A percentile compares a stretch with the other conserved stretches of the same genome.
These are phyloP conservation scores for Hormaphis cornu DNA, from an alignment of 1,140 invertebrate genomes.

Conservation along the genomic window DNA sequence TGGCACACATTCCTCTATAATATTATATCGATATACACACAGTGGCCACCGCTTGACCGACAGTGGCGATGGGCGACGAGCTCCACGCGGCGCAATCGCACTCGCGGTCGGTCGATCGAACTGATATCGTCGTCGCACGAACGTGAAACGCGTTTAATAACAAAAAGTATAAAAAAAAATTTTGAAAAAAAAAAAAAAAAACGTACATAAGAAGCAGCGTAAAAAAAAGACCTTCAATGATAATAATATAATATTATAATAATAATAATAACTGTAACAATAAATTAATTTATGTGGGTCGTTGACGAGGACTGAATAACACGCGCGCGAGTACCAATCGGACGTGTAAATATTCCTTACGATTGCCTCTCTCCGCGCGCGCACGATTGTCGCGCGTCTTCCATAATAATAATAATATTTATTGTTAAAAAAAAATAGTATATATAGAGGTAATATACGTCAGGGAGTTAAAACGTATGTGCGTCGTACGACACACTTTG, in stretches of 20 bases:
- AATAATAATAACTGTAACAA: background rate
- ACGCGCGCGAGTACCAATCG: too few relatives aligned
- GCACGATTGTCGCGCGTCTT: slow-evolving; percentile 1
- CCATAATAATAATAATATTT: too few relatives aligned
- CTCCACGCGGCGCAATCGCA: background rate
- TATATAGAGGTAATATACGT: too few relatives aligned
- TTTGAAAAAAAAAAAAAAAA: too few relatives aligned
- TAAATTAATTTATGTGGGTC: slow-evolving; percentile 13
- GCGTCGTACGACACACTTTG: too few relatives aligned
- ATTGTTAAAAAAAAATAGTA: too few relatives aligned
- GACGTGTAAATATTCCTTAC: background rate
- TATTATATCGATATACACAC: background rate
- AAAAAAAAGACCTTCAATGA: too few relatives aligned
- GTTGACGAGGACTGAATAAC: slow-evolving; percentile 13
- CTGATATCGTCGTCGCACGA: background rate
- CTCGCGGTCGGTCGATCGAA: background rate
- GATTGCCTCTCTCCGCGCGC: background rate
- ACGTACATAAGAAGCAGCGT: too few relatives aligned
- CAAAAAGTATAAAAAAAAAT: background rate
- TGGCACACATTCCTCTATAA: too few relatives aligned
- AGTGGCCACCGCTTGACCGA: background rate
- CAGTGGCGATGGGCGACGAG: background rate
- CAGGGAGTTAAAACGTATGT: too few relatives aligned
- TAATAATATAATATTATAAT: background rate
- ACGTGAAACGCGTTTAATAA: background rate